phyloP scores from a whole-genome alignment of 2,113 vertebrate species.

The Pandion haliaetus region DNA sequence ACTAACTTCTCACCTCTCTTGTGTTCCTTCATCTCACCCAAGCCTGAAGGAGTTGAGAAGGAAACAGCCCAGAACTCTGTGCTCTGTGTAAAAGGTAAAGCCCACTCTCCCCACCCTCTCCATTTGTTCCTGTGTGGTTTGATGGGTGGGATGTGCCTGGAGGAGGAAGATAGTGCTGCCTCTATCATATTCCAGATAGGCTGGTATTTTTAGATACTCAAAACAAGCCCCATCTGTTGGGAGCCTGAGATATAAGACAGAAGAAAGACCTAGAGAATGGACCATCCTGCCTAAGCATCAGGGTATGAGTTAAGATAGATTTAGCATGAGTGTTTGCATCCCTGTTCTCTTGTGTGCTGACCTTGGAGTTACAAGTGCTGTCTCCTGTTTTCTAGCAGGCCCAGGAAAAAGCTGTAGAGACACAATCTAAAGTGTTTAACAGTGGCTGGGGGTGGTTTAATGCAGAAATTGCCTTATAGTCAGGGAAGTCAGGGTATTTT shows the following conservation, averaged over 20 bases:
- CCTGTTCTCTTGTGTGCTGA: not conserved
- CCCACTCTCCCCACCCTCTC: not conserved
- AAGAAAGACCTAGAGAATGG: not conserved
- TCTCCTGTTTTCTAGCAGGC: not conserved
- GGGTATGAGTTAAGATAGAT: not conserved
- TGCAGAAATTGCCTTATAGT: not conserved
- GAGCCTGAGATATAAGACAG: not conserved
- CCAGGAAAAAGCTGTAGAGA: not conserved
- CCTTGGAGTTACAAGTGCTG: not conserved
- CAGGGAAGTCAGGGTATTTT: not conserved
- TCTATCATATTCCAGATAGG: not conserved
- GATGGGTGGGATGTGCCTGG: not conserved
- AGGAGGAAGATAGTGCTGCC: not conserved
- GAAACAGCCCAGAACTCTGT: slow-evolving; percentile 66
- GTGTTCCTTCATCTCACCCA: not conserved
- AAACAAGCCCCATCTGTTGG: not conserved
- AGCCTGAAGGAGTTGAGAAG: slow-evolving; percentile 75
- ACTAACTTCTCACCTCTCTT: slow-evolving; percentile 5
- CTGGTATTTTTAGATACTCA: not conserved
- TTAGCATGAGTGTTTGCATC: not conserved
- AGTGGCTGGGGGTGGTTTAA: not conserved
- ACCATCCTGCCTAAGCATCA: not conserved
- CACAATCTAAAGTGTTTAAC: not conserved
- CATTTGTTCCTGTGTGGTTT: not conserved
- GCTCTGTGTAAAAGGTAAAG: slow-evolving; percentile 72